Evolutionary conservation across 2,113 vertebrate species (phyloP), one percentile per base, ranked within the genome.

Genomic region (Corythoichthys haematopterus): DNA sequence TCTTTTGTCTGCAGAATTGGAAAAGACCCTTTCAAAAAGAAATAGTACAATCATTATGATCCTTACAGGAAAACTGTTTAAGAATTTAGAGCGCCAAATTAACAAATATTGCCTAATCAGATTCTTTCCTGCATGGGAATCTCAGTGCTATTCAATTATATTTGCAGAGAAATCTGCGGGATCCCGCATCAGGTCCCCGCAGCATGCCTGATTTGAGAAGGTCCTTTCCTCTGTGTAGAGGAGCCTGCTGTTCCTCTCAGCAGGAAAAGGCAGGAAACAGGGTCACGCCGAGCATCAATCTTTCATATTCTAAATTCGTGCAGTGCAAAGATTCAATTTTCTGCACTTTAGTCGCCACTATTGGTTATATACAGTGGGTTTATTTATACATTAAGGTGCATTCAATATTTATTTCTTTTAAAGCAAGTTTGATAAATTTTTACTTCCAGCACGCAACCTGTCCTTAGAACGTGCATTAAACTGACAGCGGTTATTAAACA

Each of bases 251-350:
- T 66, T 82, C 65, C 52, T 80, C 75, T 83, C 74, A 79, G 78
- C 80, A 61, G 69, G 13, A 55, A 63, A 55, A 74, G 52, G 79
- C 69, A 70, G 79, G 63, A 83, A 81, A 83, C 66, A 78, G 80
- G 82, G 80, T 75, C 77, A 78, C 12, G 40, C 50, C 10, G 10
- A 16, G 52, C 86, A 90, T 88, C 52, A 86, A 90, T 89, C 69
- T 80, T 89, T 89, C 52, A 87, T 84, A 81, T 81, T 43, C 72
- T 79, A 80, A 80, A 87, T 88, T 89, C 85, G 81, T 76, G 72
- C 76, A 68, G 65, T 0, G 77, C 85, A 87, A 83, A 78, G 74
- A 87, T 88, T 84, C 84, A 83, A 84, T 86, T 87, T 86, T 87
- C 80, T 84, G 84, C 78, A 86, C 87, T 89, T 85, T 83, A 76